phyloP scores from a whole-genome alignment of 2,888 invertebrate species.

The Pristionchus mayeri region DNA sequence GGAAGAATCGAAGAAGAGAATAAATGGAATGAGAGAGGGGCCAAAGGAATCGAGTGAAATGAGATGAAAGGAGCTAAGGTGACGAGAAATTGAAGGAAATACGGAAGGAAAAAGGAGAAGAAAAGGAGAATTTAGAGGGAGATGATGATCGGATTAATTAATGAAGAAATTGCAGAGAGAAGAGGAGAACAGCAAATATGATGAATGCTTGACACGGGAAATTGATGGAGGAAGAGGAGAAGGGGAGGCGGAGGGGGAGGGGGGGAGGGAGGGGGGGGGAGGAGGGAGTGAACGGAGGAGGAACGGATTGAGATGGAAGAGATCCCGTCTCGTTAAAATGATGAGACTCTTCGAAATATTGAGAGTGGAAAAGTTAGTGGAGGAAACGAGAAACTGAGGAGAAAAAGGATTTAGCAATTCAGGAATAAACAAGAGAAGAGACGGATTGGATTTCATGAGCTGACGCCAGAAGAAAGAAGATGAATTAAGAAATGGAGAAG shows the following conservation, averaged over 20 bases:
- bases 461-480: not conserved
- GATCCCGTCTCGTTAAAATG: not conserved
- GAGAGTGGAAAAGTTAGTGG: not conserved
- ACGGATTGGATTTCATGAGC: not conserved
- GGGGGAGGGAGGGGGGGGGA: not conserved
- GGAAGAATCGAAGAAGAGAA: not conserved
- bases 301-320: not conserved
- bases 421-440: conserved; percentile 3
- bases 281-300: not conserved
- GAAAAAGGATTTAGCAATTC: not conserved
- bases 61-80: not conserved
- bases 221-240: not conserved
- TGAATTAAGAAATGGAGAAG: not conserved
- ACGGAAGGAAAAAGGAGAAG: conserved; percentile 11
- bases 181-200: conserved; percentile 13
- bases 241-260: not conserved
- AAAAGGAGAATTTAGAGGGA: not conserved
- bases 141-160: not conserved
- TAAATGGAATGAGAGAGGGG: not conserved
- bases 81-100: conserved; percentile 18
- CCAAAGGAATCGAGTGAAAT: not conserved
- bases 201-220: not conserved
- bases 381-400: not conserved
- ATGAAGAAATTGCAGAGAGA: not conserved
- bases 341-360: not conserved